These are phyloP conservation scores for Caenorhabditis brenneri DNA, from an alignment of 1,140 invertebrate species.

Conservation along the genomic window DNA sequence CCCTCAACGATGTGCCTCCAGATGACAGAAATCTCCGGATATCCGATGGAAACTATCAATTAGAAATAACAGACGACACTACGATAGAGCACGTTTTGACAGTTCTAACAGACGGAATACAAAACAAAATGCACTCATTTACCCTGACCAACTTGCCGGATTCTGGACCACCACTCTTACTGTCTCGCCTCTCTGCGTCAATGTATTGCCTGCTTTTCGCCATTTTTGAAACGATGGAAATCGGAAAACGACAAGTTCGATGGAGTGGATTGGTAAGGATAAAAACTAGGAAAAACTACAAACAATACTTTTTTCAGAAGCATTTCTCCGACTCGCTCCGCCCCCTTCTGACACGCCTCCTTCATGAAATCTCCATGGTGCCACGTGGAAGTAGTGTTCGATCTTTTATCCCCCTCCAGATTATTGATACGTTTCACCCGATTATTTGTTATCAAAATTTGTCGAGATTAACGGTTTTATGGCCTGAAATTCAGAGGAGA, in stretches of 20 bases:
- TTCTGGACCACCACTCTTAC: neutral
- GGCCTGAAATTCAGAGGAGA: too few relatives aligned
- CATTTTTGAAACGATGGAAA: neutral
- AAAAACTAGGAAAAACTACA: too few relatives aligned
- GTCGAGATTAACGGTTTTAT: neutral
- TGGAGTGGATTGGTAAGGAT: neutral
- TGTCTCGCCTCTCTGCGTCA: neutral
- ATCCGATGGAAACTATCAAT: neutral
- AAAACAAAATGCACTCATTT: neutral
- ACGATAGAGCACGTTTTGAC: neutral
- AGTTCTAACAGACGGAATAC: neutral
- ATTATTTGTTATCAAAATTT: neutral
- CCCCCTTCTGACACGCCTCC: neutral
- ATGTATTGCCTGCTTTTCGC: neutral
- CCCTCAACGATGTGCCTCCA: neutral
- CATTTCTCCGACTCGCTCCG: neutral
- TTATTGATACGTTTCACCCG: neutral
- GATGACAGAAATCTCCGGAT: neutral
- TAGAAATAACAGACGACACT: neutral
- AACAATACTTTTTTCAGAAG: too few relatives aligned
- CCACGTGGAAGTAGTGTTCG: neutral
- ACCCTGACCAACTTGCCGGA: neutral
- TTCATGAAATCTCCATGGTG: neutral
- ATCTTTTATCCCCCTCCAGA: neutral
- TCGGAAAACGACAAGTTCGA: neutral